Percentiles rank a stretch among this genome's conserved stretches.
Evolutionary conservation across 2,888 invertebrate genomes (phyloP).

Genomic region (Spodoptera picta): DNA sequence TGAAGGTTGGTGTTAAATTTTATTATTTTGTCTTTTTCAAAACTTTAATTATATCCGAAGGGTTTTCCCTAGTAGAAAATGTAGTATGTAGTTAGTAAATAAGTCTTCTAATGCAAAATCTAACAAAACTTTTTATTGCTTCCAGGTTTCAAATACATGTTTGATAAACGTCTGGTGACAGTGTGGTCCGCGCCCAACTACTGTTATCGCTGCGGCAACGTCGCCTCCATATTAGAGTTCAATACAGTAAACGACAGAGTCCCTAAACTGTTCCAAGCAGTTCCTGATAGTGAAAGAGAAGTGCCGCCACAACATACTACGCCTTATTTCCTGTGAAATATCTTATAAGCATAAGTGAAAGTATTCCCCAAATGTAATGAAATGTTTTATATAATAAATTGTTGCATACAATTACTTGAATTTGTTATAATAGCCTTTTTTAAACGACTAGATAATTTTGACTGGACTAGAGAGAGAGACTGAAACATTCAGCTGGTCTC

Average conservation of each 20-base stretch:
- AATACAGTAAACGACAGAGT: slow-evolving; percentile 92
- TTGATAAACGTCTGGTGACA: slow-evolving; percentile 98
- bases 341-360: slow-evolving; percentile 63
- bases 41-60: too few species aligned
- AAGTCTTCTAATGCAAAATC: neutral
- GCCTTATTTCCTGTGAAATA: slow-evolving; percentile 97
- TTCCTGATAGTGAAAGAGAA: slow-evolving; percentile 97
- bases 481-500: too few species aligned
- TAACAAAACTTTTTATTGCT: slow-evolving; percentile 37
- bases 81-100: too few species aligned
- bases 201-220: slow-evolving; percentile 99
- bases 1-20: slow-evolving; percentile 91
- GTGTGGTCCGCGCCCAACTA: slow-evolving; percentile 99
- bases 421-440: slow-evolving; percentile 6
- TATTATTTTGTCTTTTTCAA: neutral
- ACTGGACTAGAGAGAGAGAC: too few species aligned
- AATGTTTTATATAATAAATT: slow-evolving; percentile 78
- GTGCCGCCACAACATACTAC: slow-evolving; percentile 97
- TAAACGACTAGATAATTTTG: too few species aligned
- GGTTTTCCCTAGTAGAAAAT: too few species aligned
- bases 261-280: slow-evolving; percentile 97
- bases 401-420: slow-evolving; percentile 64
- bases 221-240: slow-evolving; percentile 98
- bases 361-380: slow-evolving; percentile 71
- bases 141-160: slow-evolving; percentile 98